Evolutionary conservation across 2,113 vertebrate genomes (phyloP).

Genomic region (Melanerpes aurifrons): DNA sequence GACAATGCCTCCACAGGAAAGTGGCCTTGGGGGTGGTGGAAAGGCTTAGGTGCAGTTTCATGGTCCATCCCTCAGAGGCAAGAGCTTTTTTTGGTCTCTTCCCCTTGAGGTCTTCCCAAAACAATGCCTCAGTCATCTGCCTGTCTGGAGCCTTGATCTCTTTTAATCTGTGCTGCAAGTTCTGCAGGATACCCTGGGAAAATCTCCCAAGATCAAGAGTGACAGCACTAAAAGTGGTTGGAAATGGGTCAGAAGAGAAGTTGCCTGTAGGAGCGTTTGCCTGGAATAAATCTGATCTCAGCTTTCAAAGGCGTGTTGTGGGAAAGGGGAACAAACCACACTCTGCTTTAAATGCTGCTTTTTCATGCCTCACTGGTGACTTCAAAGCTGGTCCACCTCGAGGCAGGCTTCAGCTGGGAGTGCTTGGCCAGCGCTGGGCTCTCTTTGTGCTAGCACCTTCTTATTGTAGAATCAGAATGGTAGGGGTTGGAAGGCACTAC

Average conservation of each 20-base stretch:
- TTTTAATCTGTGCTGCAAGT: slow-evolving; percentile 1
- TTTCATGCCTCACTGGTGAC: neutral
- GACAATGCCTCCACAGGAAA: neutral
- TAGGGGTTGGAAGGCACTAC: too few species aligned
- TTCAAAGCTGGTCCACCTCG: neutral
- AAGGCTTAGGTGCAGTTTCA: neutral
- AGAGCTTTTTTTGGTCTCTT: neutral
- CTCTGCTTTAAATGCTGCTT: slow-evolving; percentile 2
- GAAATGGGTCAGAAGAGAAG: slow-evolving; percentile 37
- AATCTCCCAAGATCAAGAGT: slow-evolving; percentile 28
- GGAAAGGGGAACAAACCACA: neutral
- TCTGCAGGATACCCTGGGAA: slow-evolving; percentile 27
- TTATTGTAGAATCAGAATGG: too few species aligned
- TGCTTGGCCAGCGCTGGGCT: rapidly evolving
- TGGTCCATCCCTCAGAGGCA: rapidly evolving
- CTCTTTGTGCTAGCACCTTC: neutral
- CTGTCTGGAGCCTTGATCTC: neutral
- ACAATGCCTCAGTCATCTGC: neutral
- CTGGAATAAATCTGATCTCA: slow-evolving; percentile 17
- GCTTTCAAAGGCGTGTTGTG: neutral
- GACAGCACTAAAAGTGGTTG: neutral
- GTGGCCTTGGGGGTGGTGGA: neutral
- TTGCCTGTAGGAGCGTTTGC: neutral
- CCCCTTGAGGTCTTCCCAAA: neutral
- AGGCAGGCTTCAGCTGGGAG: neutral